Conservation (phyloP, 2,888 invertebrate genomes). For the Plemyria rubiginata region DNA sequence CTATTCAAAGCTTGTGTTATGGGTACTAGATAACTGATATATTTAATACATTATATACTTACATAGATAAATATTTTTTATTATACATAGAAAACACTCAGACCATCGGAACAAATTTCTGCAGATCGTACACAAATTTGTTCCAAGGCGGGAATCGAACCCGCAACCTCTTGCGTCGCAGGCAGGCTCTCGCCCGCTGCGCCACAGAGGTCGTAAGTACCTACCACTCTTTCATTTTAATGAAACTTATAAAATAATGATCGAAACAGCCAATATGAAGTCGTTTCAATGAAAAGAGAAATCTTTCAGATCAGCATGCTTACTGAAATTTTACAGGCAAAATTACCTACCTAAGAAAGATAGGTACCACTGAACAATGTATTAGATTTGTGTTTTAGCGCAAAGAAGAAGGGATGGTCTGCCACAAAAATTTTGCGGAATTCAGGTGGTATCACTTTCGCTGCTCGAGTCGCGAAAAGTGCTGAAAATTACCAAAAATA, state of each 20-base stretch:
- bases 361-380: constrained; percentile 32
- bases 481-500: constrained; percentile 37
- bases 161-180: too few relatives aligned
- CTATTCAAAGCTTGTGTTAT: too few relatives aligned
- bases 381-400: constrained; percentile 25
- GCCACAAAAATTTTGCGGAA: constrained; percentile 32
- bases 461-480: constrained; percentile 28
- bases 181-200: too few relatives aligned
- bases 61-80: too few relatives aligned
- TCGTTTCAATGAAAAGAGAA: neutral
- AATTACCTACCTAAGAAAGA: constrained; percentile 28
- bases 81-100: too few relatives aligned
- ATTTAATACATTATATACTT: too few relatives aligned
- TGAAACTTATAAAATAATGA: neutral
- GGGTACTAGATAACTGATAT: too few relatives aligned
- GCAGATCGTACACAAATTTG: too few relatives aligned
- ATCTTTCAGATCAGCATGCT: constrained; percentile 16
- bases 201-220: too few relatives aligned
- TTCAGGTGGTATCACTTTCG: constrained; percentile 20
- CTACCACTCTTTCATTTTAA: neutral
- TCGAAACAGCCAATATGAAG: neutral
- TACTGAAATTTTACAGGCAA: neutral
- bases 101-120: too few relatives aligned
- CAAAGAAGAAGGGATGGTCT: constrained; percentile 40
- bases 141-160: too few relatives aligned